Percentiles rank a stretch among this genome's conserved stretches.
phyloP scores from a whole-genome alignment of 2,888 invertebrate species.

The Aleiodes alternator region DNA sequence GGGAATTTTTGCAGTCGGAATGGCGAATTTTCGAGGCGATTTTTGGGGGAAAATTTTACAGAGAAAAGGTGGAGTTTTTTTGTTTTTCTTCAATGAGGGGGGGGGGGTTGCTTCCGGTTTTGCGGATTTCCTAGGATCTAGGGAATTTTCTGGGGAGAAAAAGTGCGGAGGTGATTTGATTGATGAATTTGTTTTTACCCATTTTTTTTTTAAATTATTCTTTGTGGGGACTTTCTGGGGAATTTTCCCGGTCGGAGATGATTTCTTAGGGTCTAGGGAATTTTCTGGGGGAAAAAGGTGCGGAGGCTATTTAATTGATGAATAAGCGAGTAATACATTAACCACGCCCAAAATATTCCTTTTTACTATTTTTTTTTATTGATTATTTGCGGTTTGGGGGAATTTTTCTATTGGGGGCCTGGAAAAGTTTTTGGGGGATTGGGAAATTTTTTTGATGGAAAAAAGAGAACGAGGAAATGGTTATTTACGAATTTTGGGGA shows the following conservation, averaged over 20 bases:
- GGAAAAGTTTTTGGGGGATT: too few species aligned
- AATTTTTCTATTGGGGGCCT: too few species aligned
- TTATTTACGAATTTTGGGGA: too few species aligned
- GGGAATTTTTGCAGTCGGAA: too few species aligned
- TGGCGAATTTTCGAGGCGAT: too few species aligned
- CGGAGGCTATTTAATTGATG: slow-evolving; percentile 20
- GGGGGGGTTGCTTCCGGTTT: neutral
- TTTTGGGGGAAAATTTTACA: too few species aligned
- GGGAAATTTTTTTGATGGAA: too few species aligned
- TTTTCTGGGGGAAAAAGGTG: neutral
- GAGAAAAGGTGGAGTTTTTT: neutral
- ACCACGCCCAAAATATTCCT: slow-evolving; percentile 16
- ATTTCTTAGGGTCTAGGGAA: neutral
- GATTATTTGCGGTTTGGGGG: too few species aligned
- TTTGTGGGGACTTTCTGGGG: neutral
- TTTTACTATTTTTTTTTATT: too few species aligned
- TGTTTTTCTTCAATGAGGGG: neutral
- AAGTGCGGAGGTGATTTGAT: neutral
- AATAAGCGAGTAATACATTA: neutral
- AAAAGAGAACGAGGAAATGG: too few species aligned
- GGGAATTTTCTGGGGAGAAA: neutral
- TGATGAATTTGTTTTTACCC: neutral
- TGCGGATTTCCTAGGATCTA: neutral
- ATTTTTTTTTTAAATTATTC: neutral
- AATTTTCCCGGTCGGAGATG: neutral